Evolutionary conservation across 2,888 invertebrate species (phyloP).

Genomic region (Andrena dorsata): DNA sequence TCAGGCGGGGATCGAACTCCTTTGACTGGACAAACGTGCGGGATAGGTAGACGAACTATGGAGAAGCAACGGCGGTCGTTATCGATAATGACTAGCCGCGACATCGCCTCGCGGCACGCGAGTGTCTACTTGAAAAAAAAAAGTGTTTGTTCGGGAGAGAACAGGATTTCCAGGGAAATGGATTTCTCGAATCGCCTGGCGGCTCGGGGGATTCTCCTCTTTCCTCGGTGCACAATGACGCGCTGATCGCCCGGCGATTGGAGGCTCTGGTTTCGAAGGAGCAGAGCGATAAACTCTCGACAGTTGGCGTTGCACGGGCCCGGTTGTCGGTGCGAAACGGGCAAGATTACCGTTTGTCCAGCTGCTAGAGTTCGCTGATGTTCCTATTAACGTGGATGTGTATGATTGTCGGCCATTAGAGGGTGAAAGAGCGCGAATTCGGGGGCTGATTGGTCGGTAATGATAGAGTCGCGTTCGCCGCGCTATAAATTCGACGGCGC

Average conservation of each 20-base stretch:
- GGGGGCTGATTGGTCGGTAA: constrained; percentile 40
- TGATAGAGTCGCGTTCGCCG: constrained; percentile 37
- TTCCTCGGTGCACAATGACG: not conserved
- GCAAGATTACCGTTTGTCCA: constrained; percentile 21
- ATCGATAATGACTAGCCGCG: constrained; percentile 59
- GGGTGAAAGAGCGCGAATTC: constrained; percentile 51
- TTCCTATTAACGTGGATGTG: constrained; percentile 34
- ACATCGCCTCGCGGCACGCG: constrained; percentile 26
- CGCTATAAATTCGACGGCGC: constrained; percentile 43
- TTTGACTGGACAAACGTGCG: constrained; percentile 26
- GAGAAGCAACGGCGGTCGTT: constrained; percentile 45
- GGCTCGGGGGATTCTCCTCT: not conserved
- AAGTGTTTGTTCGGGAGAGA: constrained; percentile 9
- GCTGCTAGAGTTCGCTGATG: constrained; percentile 20
- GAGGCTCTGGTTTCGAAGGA: not conserved
- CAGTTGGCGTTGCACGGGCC: not conserved
- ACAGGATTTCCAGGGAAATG: constrained; percentile 7
- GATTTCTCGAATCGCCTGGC: constrained; percentile 2
- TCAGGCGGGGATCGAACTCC: constrained; percentile 33
- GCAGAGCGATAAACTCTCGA: not conserved
- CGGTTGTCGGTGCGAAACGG: not conserved
- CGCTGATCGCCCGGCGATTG: not conserved
- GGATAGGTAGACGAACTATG: constrained; percentile 13
- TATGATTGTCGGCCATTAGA: constrained; percentile 45
- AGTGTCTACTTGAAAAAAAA: not conserved